Conservation (phyloP, 2,113 vertebrate species). For the Tachysurus fulvidraco region DNA sequence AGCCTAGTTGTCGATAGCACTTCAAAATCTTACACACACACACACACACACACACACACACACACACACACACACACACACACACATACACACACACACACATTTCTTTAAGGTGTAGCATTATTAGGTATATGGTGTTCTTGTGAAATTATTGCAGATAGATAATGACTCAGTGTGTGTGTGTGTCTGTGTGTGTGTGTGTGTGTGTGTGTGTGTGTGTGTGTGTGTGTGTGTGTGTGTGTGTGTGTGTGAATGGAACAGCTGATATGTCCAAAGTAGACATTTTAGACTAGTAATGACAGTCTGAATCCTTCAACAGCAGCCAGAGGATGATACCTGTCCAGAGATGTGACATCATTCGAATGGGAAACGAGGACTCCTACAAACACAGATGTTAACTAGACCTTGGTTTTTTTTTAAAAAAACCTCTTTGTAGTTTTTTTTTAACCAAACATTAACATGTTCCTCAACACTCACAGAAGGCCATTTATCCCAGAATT, state of each 20-base stretch:
- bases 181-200: too few relatives aligned
- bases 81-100: constrained; percentile 23
- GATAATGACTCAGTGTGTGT: too few relatives aligned
- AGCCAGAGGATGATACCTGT: constrained; percentile 11
- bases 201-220: background rate
- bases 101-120: background rate
- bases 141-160: too few relatives aligned
- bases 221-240: background rate
- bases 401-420: background rate
- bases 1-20: constrained; percentile 66
- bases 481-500: background rate
- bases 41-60: constrained; percentile 45
- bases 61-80: constrained; percentile 40
- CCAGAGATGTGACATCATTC: constrained; percentile 29
- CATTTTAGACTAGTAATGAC: constrained; percentile 53
- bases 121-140: too few relatives aligned
- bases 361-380: background rate
- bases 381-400: constrained; percentile 41
- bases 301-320: constrained; percentile 22
- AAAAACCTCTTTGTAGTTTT: background rate
- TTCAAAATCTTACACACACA: constrained; percentile 62
- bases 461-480: constrained; percentile 5
- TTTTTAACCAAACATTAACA: background rate
- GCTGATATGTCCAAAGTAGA: constrained; percentile 40
- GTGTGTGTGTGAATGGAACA: constrained; percentile 27